Percentiles rank a stretch among this genome's conserved stretches.
Conservation (phyloP, 2,797 vertebrate genomes). For the Rhinichthys osculus region DNA sequence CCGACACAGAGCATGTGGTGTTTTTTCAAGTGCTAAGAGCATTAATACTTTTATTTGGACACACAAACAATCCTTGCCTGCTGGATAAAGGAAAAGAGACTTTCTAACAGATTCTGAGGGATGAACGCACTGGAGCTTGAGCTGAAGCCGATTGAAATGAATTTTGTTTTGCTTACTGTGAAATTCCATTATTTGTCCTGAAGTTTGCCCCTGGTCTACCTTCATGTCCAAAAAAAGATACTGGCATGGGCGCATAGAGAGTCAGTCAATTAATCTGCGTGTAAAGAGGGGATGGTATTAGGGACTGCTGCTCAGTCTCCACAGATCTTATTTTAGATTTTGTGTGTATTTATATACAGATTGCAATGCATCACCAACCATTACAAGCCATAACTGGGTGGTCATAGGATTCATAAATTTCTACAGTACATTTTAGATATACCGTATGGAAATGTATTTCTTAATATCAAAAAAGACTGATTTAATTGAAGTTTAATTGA, state of each 20-base stretch:
- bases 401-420: background rate
- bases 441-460: background rate
- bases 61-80: background rate
- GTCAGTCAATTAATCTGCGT: slow-evolving; percentile 2
- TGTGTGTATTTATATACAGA: slow-evolving; percentile 20
- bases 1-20: slow-evolving; percentile 29
- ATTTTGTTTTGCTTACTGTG: background rate
- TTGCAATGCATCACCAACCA: background rate
- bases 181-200: background rate
- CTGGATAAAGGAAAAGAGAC: background rate
- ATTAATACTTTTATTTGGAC: slow-evolving; percentile 42
- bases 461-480: background rate
- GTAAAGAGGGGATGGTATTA: background rate
- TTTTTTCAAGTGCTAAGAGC: slow-evolving; percentile 42
- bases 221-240: slow-evolving; percentile 1
- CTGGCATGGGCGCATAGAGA: background rate
- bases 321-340: slow-evolving; percentile 36
- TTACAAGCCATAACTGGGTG: background rate
- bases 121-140: background rate
- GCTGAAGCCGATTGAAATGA: slow-evolving; percentile 1
- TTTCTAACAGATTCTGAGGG: background rate
- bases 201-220: slow-evolving; percentile 19
- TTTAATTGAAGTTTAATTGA: too few species aligned
- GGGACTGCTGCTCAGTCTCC: background rate
- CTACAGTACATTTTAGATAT: background rate